A percentile compares a stretch with the other conserved stretches of the same genome.
phyloP scores from a whole-genome alignment of 1,140 invertebrate genomes.

The Sycophila sp. region DNA sequence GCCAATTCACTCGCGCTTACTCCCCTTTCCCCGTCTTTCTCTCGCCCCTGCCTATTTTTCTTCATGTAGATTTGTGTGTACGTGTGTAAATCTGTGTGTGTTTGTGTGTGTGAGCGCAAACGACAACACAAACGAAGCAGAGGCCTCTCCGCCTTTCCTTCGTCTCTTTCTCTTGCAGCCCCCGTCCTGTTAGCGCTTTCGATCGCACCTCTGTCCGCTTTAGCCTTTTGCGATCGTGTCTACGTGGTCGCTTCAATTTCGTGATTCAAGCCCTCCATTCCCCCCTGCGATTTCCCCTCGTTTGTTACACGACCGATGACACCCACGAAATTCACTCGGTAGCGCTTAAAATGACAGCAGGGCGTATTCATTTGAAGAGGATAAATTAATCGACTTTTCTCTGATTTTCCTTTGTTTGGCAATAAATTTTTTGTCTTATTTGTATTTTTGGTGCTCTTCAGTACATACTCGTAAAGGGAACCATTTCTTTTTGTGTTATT shows the following conservation, averaged over 20 bases:
- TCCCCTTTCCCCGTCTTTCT: not conserved
- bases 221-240: not conserved
- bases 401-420: no score
- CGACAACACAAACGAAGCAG: not conserved
- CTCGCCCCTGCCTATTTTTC: not conserved
- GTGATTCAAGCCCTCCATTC: not conserved
- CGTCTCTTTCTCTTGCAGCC: not conserved
- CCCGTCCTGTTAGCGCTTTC: constrained; percentile 12
- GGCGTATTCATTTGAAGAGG: no score
- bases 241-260: not conserved
- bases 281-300: no score
- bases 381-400: no score
- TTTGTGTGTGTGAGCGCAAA: not conserved
- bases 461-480: no score
- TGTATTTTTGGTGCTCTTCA: no score
- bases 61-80: not conserved
- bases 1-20: not conserved
- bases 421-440: no score
- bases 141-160: not conserved
- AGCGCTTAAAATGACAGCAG: no score
- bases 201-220: not conserved
- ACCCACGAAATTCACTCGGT: not conserved
- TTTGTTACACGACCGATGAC: no score
- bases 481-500: no score
- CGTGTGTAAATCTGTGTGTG: not conserved